These are phyloP conservation scores for Lasioglossum oenotherae DNA, from an alignment of 2,888 invertebrate species.

Conservation along the genomic window DNA sequence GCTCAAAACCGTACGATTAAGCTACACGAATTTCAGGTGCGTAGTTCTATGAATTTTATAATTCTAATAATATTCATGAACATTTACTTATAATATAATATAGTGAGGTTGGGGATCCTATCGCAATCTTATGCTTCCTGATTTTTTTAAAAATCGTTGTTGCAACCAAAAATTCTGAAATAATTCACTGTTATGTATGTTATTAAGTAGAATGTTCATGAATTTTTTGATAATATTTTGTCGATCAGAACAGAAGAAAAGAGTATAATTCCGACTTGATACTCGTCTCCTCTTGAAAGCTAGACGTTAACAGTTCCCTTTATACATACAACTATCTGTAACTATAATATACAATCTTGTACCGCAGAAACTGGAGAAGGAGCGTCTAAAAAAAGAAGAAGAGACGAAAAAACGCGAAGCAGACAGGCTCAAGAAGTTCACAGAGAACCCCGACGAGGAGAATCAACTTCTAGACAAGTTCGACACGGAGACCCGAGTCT, in stretches of 20 bases:
- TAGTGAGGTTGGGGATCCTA: too few species aligned
- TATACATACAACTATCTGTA: too few species aligned
- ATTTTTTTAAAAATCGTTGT: too few species aligned
- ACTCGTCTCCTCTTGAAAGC: neutral
- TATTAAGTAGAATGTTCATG: too few species aligned
- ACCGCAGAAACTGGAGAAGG: constrained; percentile 78
- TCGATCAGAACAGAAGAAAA: too few species aligned
- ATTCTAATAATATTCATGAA: neutral
- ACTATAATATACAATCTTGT: too few species aligned
- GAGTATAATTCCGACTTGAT: too few species aligned
- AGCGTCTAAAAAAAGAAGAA: constrained; percentile 86
- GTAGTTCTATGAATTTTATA: neutral
- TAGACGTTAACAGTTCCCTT: neutral
- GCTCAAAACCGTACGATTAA: constrained; percentile 94
- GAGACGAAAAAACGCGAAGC: constrained; percentile 86
- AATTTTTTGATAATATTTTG: too few species aligned
- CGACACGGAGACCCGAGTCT: constrained; percentile 55
- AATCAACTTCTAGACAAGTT: constrained; percentile 60
- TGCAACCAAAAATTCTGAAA: too few species aligned
- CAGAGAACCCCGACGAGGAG: constrained; percentile 83
- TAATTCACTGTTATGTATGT: too few species aligned
- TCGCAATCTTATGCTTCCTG: too few species aligned
- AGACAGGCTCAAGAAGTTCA: constrained; percentile 85
- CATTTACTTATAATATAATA: too few species aligned
- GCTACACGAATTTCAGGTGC: constrained; percentile 91